Evolutionary conservation across 2,113 vertebrate genomes (phyloP).

Genomic region (Protomyctophum bolini): DNA sequence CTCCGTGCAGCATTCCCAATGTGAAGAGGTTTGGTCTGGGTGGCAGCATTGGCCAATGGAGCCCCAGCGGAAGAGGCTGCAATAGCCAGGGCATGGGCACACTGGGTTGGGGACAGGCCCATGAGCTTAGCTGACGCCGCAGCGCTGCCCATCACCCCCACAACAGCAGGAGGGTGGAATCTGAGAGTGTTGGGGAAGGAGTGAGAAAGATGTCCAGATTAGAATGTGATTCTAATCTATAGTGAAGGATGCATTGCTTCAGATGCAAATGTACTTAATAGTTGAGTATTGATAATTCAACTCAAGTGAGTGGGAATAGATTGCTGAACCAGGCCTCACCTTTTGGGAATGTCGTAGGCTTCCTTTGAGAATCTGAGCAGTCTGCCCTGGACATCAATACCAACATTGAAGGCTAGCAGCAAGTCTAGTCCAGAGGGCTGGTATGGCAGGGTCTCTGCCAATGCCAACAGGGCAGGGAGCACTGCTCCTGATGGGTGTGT

Average conservation of each 20-base stretch:
- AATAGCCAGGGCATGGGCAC: conserved; percentile 86
- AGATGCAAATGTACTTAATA: not conserved
- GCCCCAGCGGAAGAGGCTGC: conserved; percentile 91
- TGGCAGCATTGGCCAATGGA: conserved; percentile 91
- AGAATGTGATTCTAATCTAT: not conserved
- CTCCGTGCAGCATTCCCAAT: conserved; percentile 86
- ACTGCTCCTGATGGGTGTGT: conserved; percentile 94
- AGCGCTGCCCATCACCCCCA: conserved; percentile 91
- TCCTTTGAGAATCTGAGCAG: conserved; percentile 89
- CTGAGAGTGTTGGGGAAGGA: conserved; percentile 69
- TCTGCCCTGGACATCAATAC: conserved; percentile 91
- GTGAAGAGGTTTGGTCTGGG: conserved; percentile 93
- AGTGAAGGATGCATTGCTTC: not conserved
- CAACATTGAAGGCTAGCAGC: conserved; percentile 91
- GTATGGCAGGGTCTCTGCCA: conserved; percentile 79
- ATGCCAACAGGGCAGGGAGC: conserved; percentile 84
- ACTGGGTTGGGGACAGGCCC: conserved; percentile 76
- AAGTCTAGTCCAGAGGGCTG: conserved; percentile 86
- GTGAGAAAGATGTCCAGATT: not conserved
- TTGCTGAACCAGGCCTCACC: conserved; percentile 67
- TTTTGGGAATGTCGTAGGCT: conserved; percentile 89
- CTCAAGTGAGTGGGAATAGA: not conserved
- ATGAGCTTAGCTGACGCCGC: conserved; percentile 89
- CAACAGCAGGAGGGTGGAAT: conserved; percentile 92
- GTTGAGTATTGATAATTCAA: not conserved